Base-by-base conservation (phyloP, 2,888 invertebrate genomes). In the Mythimna albipuncta region DNA sequence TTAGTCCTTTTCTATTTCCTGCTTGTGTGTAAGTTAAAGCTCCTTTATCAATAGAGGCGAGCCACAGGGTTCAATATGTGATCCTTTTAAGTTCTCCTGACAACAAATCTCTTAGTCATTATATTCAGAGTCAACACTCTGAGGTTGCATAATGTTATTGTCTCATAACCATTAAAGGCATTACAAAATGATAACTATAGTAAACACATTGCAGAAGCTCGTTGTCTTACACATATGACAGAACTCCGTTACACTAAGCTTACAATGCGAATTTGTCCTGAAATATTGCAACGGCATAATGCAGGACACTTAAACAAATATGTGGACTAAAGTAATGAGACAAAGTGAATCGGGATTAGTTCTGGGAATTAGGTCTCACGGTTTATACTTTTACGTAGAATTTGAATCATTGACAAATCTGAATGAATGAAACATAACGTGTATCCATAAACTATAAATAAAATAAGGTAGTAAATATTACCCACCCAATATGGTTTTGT, bases 81-180 rank as follows among this genome's bases (percentile, higher is more conserved):
- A 21, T 26, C 44, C 32, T 54, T 26, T 72, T 61, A 21, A 10
- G 21, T 59, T 47, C 3, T 13, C 13, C 26, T 47, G 32, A n/a
- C 47, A 64, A 74, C n/a, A 9, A 50, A 52, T 75, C 19, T 50
- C 4, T 50, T 41, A 75, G 38, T 75, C 41, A 38, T 47, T 26
- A 26, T 58, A 19, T 6, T 41, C 11, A 11, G 41, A 65, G 57
- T 67, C 57, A 67, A 67, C 35, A 66, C 41, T n/a, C 57, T 26
- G 41, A 65, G 57, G 68, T 73, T 75, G 32, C 35, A 52, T 76
- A 73, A 68, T 68, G 67, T 67, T 58, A 68, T 13, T 58, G 76
- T 52, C 50, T 67, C 57, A 35, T 57, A 65, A 11, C n/a, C 47
- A 41, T 57, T 57, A 72, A 41, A 32, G 21, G 1, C 75, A 74